Evolutionary conservation across 64 coral and sea anemone genomes (phyloP), one percentile per base, ranked within the genome.

Genomic region (Montipora efflorescens): DNA sequence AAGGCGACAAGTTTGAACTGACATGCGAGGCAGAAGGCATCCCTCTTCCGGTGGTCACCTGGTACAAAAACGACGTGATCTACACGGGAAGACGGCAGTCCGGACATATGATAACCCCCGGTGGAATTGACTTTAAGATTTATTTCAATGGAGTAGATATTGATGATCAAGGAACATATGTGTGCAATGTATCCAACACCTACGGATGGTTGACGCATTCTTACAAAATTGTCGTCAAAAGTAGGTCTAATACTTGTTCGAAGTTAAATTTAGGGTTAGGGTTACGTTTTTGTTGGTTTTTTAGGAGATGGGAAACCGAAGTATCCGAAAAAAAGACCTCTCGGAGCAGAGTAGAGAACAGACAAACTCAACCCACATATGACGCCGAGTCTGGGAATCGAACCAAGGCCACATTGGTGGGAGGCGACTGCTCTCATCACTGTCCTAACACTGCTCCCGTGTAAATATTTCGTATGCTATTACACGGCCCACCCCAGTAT

Each of bases 141-240:
- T 6, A 18, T 3, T 64, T 98, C 51, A 48, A 61, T 59, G 87
- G 67, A 7, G 47, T 98, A 46, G 72, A 89, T 4, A 18, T 50
- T 3, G 16, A 46, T 0, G 91, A 95, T 10, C 9, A 57, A 13
- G 97, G 97, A 68, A 2, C 47, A 18, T 96, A 92, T 52, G 84
- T 20, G 0, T 96, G 95, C 51, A 92, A 89, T 74, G 97, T 99
- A 8, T 92, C 89, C 44, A 99, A 96, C 75, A 45, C 25, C 51
- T 55, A 75, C 79, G 95, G 94, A 8, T 91, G 82, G 75, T 47
- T 89, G 12, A 94, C 57, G n/a, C 78, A 87, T 70, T 76, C 91
- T 0, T 98, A 91, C 74, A 16, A 57, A 10, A 46, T 98, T 11
- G 45, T 55, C n/a, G 91, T 80, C 7, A 77, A 82, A 74, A 80